Conservation (phyloP, 2,888 invertebrate species). For the Eutolmus rufibarbis region DNA sequence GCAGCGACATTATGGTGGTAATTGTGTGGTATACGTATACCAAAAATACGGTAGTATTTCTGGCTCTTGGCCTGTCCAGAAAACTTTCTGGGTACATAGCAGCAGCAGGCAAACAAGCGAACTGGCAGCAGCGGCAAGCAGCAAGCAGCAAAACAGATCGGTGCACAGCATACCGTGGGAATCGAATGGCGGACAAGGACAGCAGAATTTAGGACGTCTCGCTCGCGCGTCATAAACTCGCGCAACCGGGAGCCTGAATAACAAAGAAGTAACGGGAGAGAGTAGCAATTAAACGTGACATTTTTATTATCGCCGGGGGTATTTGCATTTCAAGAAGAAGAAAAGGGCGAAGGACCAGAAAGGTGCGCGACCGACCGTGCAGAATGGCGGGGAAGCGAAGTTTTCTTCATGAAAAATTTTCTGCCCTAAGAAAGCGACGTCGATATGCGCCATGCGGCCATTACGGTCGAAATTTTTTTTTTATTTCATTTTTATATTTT, state of each 20-base stretch:
- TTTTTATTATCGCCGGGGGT: constrained; percentile 22
- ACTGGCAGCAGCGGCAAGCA: not conserved
- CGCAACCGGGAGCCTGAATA: not conserved
- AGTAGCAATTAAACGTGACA: constrained; percentile 32
- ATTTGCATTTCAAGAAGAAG: constrained; percentile 7
- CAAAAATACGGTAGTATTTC: not conserved
- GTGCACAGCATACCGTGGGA: constrained; percentile 4
- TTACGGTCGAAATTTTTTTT: not conserved
- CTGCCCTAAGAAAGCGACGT: not conserved
- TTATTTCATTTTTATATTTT: not conserved
- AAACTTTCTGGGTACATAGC: not conserved
- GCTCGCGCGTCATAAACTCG: not conserved
- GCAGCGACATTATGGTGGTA: not conserved
- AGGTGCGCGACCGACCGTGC: not conserved
- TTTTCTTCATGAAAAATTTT: not conserved
- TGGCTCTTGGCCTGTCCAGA: not conserved
- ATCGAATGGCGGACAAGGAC: not conserved
- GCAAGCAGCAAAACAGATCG: not conserved
- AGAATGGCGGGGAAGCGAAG: not conserved
- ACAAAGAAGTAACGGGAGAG: constrained; percentile 32
- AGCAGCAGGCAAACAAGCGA: not conserved
- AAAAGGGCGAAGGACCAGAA: not conserved
- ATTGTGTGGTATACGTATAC: not conserved
- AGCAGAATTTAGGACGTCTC: not conserved
- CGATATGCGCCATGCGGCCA: not conserved